Evolutionary conservation across 1,140 invertebrate genomes (phyloP).

Genomic region (Zelostemma sp.): DNA sequence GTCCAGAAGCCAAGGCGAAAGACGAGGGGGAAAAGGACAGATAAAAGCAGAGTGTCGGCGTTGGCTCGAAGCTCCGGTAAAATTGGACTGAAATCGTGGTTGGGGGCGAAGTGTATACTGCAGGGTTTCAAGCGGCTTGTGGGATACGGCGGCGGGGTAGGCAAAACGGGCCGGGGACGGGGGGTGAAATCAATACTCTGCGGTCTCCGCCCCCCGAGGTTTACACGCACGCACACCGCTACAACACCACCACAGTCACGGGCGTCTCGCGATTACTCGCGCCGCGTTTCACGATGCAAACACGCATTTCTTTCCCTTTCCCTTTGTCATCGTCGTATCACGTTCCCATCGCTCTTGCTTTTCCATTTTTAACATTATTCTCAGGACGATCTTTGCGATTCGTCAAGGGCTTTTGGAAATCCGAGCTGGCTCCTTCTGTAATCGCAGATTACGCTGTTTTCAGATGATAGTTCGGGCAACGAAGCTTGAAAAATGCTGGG

Average conservation of each 20-base stretch:
- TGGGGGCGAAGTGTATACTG: conserved; percentile 17
- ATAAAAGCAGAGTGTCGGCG: conserved; percentile 12
- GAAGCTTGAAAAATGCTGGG: too few relatives aligned
- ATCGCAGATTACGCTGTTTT: background rate
- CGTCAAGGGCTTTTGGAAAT: conserved; percentile 8
- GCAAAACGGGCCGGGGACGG: conserved; percentile 41
- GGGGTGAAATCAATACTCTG: conserved; percentile 68
- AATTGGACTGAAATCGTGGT: conserved; percentile 27
- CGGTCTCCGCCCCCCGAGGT: conserved; percentile 64
- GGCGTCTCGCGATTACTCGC: conserved; percentile 6
- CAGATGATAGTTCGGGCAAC: too few relatives aligned
- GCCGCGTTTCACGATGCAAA: background rate
- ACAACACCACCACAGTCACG: conserved; percentile 27
- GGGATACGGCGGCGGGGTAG: conserved; percentile 36
- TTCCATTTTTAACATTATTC: conserved; percentile 18
- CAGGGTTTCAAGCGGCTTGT: conserved; percentile 37
- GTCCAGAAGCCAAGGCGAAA: conserved; percentile 16
- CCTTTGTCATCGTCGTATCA: conserved; percentile 12
- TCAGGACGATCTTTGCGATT: conserved; percentile 1
- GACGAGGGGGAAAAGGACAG: conserved; percentile 14
- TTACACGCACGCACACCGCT: conserved; percentile 61
- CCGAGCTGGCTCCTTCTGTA: conserved; percentile 8
- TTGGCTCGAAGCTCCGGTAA: conserved; percentile 27
- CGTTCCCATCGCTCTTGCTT: conserved; percentile 23
- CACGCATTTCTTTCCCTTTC: conserved; percentile 4